Conservation (phyloP, 1,140 invertebrate species). For the Caenorhabditis remanei region DNA sequence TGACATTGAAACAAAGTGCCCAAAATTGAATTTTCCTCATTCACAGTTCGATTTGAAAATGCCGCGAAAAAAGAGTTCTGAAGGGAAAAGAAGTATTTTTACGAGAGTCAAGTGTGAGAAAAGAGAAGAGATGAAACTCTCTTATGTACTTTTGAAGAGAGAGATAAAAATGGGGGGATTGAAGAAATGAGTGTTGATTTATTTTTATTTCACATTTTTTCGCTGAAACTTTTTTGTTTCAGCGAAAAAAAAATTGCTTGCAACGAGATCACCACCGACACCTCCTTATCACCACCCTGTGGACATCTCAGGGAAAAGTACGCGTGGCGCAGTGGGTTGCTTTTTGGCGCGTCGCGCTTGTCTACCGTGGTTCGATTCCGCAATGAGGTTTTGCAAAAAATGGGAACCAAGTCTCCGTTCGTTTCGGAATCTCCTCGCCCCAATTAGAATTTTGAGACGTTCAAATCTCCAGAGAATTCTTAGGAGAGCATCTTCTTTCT, state of each 20-base stretch:
- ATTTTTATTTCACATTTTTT: not conserved
- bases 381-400: no score
- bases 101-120: constrained; percentile 33
- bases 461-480: constrained; percentile 32
- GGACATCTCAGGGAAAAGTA: no score
- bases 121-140: not conserved
- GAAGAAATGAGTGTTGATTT: constrained; percentile 20
- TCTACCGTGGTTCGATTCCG: no score
- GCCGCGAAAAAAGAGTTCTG: not conserved
- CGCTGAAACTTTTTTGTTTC: not conserved
- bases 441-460: constrained; percentile 54
- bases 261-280: no score
- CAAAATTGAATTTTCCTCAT: not conserved
- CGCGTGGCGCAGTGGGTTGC: no score
- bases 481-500: not conserved
- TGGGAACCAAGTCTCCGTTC: no score
- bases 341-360: no score
- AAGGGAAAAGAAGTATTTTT: not conserved
- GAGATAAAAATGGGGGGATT: not conserved
- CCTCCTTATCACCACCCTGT: no score
- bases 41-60: not conserved
- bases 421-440: not conserved
- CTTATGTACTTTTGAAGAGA: constrained; percentile 22
- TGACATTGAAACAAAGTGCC: not conserved
- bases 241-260: not conserved